These are phyloP conservation scores for Chrysochloris asiatica DNA, from an alignment of 2,113 vertebrate genomes.

Conservation along the genomic window DNA sequence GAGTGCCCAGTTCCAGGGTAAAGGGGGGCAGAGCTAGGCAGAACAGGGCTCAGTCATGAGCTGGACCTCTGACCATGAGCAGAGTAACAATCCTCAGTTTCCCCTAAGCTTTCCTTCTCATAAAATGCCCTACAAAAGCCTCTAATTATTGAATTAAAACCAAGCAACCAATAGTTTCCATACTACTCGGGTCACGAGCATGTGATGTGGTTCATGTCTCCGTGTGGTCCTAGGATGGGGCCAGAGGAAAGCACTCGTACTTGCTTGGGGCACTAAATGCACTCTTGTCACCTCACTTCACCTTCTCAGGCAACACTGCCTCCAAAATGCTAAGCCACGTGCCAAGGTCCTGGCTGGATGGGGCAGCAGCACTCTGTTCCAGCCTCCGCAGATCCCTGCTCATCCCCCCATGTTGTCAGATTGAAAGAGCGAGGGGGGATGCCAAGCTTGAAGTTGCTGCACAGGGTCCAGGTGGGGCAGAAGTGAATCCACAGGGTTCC, in stretches of 20 bases:
- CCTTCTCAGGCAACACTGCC: not conserved
- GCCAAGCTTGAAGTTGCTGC: not conserved
- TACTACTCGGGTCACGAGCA: not conserved
- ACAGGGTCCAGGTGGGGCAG: not conserved
- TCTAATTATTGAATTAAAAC: not conserved
- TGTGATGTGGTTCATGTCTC: not conserved
- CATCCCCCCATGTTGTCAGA: not conserved
- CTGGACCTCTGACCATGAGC: not conserved
- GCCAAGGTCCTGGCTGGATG: not conserved
- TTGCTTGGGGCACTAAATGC: fast-evolving
- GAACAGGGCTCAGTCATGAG: not conserved
- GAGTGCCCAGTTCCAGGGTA: not conserved
- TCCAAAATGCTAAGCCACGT: too few relatives aligned
- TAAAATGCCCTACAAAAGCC: not conserved
- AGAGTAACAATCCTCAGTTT: not conserved
- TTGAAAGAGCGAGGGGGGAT: too few relatives aligned
- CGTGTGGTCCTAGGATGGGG: not conserved
- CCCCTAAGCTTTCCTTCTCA: not conserved
- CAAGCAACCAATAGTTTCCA: not conserved
- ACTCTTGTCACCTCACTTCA: not conserved
- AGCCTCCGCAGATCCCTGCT: fast-evolving
- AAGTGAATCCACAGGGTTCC: not conserved
- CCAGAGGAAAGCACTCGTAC: not conserved
- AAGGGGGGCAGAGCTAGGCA: not conserved
- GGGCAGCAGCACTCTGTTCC: not conserved